Evolutionary conservation across 2,797 vertebrate species (phyloP).

Genomic region (Alfaro cultratus): DNA sequence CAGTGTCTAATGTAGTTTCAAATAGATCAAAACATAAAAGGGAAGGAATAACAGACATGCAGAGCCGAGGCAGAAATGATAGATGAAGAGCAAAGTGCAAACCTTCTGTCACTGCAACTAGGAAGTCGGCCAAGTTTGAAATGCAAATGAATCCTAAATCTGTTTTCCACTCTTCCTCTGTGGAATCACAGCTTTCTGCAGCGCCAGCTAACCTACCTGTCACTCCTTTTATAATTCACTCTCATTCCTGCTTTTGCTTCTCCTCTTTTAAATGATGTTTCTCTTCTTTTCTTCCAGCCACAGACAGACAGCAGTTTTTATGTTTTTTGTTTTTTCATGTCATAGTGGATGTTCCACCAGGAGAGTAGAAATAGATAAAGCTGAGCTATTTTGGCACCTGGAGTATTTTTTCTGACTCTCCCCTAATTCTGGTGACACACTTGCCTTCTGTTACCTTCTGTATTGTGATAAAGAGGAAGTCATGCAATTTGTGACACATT

Average conservation of each 20-base stretch:
- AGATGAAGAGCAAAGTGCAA: constrained; percentile 17
- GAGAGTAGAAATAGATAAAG: constrained; percentile 3
- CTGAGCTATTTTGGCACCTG: not conserved
- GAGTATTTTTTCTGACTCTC: not conserved
- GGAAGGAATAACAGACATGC: not conserved
- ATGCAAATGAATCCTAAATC: constrained; percentile 70
- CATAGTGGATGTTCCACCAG: constrained; percentile 1
- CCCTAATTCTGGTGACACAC: not conserved
- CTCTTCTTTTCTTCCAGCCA: not conserved
- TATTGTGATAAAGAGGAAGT: not conserved
- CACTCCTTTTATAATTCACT: constrained; percentile 41
- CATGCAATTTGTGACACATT: not conserved
- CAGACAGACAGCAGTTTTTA: not conserved
- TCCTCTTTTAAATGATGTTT: constrained; percentile 1
- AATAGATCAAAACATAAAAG: not conserved
- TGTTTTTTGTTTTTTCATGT: not conserved
- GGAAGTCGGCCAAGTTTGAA: constrained; percentile 60
- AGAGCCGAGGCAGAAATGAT: not conserved
- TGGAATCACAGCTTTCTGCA: constrained; percentile 46
- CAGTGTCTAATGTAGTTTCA: not conserved
- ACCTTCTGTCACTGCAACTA: constrained; percentile 40
- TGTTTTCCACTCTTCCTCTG: constrained; percentile 49
- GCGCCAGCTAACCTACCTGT: constrained; percentile 49
- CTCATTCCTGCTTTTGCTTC: constrained; percentile 25
- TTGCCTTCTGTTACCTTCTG: not conserved